These are phyloP conservation scores for Synergus japonicus DNA, from an alignment of 2,888 invertebrate species.

Conservation along the genomic window DNA sequence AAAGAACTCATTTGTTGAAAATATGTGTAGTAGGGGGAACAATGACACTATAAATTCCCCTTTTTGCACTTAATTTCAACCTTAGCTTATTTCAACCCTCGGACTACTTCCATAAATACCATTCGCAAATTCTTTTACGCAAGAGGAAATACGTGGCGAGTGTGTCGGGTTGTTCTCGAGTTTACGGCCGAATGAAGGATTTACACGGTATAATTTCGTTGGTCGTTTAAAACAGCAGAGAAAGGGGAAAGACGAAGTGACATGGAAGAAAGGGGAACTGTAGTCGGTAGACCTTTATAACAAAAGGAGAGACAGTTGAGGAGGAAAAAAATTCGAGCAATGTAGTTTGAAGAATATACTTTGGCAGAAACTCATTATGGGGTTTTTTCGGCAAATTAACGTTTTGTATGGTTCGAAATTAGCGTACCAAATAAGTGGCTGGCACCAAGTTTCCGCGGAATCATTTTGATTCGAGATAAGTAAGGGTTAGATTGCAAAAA, in stretches of 20 bases:
- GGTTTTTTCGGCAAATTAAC: neutral
- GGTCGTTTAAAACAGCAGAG: constrained; percentile 57
- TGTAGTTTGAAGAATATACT: neutral
- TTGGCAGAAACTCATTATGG: constrained; percentile 56
- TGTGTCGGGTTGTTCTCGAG: constrained; percentile 60
- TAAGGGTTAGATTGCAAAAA: constrained; percentile 14
- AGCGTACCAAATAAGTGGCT: constrained; percentile 23
- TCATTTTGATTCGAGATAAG: constrained; percentile 38
- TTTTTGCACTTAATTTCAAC: constrained; percentile 38
- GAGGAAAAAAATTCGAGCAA: constrained; percentile 57
- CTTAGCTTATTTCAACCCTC: constrained; percentile 42
- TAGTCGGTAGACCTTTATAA: constrained; percentile 10
- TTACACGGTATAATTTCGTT: constrained; percentile 67
- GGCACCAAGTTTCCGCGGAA: constrained; percentile 25
- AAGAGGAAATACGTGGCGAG: constrained; percentile 59
- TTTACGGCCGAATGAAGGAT: constrained; percentile 70
- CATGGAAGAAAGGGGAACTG: constrained; percentile 49
- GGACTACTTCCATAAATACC: constrained; percentile 67
- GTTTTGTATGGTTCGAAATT: constrained; percentile 5
- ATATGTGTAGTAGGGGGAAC: constrained; percentile 1
- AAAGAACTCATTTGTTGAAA: constrained; percentile 20
- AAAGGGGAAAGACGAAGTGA: constrained; percentile 51
- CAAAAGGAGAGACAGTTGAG: constrained; percentile 39
- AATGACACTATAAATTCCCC: constrained; percentile 17
- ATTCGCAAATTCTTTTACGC: constrained; percentile 63